Evolutionary conservation across 1,140 invertebrate genomes (phyloP).

Genomic region (Eciton burchellii): DNA sequence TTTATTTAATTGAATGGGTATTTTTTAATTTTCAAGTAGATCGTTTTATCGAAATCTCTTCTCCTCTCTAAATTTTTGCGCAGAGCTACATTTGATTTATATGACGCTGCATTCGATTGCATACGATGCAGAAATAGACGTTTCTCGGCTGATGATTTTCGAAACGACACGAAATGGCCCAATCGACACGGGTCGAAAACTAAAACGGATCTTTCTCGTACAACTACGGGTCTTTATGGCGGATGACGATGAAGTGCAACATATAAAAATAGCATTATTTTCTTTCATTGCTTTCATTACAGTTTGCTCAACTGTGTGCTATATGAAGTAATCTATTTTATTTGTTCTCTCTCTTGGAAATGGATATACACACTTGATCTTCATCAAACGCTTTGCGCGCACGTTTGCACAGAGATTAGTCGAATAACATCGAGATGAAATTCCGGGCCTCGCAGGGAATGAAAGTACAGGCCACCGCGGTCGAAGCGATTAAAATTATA

Average conservation of each 20-base stretch:
- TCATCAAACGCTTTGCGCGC: constrained; percentile 25
- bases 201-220: constrained; percentile 61
- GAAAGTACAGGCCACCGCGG: constrained; percentile 43
- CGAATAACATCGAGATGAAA: constrained; percentile 46
- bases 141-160: constrained; percentile 12
- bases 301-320: constrained; percentile 72
- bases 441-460: constrained; percentile 39
- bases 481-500: constrained; percentile 44
- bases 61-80: not conserved
- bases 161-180: constrained; percentile 62
- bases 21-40: constrained; percentile 14
- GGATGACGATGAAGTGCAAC: constrained; percentile 72
- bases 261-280: constrained; percentile 77
- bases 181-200: constrained; percentile 60
- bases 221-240: constrained; percentile 69
- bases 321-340: constrained; percentile 74
- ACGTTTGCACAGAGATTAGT: constrained; percentile 58
- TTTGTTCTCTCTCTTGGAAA: constrained; percentile 64
- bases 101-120: not conserved
- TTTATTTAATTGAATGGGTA: not conserved
- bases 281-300: constrained; percentile 76
- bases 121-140: not conserved
- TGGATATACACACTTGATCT: constrained; percentile 59
- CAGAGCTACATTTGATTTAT: constrained; percentile 26
- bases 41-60: not conserved